phyloP scores from a whole-genome alignment of 2,797 vertebrate species.

The Ctenochaetus hawaiiensis region DNA sequence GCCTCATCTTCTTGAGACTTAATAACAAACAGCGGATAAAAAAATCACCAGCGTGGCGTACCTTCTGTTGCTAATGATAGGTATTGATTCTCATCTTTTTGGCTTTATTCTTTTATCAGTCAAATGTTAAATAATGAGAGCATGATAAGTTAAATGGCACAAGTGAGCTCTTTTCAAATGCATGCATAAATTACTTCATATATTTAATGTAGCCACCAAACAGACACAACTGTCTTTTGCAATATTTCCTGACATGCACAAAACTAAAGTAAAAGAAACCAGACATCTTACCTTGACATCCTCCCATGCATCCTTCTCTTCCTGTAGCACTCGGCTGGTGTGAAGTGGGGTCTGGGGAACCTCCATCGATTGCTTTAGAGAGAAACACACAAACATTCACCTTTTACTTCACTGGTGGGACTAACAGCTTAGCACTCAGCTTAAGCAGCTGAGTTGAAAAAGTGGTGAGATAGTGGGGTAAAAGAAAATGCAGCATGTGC shows the following conservation, averaged over 20 bases:
- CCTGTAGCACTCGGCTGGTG: slow-evolving; percentile 96
- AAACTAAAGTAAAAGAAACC: neutral
- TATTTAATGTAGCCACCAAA: neutral
- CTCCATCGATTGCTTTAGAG: slow-evolving; percentile 92
- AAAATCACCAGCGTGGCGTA: neutral
- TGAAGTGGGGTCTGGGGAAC: slow-evolving; percentile 97
- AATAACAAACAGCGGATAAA: neutral
- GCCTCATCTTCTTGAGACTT: neutral
- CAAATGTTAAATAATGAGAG: neutral
- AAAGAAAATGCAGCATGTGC: slow-evolving; percentile 13
- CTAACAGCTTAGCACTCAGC: too few species aligned
- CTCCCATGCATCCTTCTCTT: slow-evolving; percentile 97
- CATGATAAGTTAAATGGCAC: neutral
- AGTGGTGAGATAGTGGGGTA: neutral
- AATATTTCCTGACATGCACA: neutral
- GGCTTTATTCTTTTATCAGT: slow-evolving; percentile 3
- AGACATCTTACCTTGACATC: slow-evolving; percentile 92
- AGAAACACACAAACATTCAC: slow-evolving; percentile 18
- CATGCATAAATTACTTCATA: neutral
- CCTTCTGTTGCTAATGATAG: neutral
- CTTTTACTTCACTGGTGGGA: neutral
- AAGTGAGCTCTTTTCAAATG: neutral
- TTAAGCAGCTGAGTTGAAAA: neutral
- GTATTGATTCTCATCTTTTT: neutral
- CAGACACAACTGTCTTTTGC: neutral